Evolutionary conservation across 2,113 vertebrate species (phyloP).

Genomic region (Pelvicachromis taeniatus): DNA sequence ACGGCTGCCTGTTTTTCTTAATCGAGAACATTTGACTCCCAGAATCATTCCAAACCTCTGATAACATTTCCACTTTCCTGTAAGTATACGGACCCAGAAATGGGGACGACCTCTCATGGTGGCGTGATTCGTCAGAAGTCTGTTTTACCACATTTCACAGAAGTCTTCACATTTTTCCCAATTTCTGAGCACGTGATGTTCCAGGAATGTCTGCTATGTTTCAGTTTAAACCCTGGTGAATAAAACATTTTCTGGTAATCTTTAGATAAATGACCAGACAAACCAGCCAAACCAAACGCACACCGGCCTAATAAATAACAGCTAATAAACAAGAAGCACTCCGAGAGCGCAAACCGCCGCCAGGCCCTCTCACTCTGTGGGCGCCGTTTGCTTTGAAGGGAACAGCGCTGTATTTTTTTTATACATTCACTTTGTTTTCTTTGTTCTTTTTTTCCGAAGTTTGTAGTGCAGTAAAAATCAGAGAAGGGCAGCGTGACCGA

Average conservation of each 20-base stretch:
- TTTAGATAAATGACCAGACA: not conserved
- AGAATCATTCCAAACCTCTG: not conserved
- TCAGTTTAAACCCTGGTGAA: rapidly evolving
- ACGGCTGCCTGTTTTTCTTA: not conserved
- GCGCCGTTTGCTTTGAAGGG: rapidly evolving
- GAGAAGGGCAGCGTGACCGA: not conserved
- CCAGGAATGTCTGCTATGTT: not conserved
- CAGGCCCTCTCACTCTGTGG: not conserved
- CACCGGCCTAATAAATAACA: not conserved
- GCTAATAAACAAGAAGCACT: not conserved
- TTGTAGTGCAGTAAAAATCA: not conserved
- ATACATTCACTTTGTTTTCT: not conserved
- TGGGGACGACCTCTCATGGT: not conserved
- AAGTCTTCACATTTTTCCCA: not conserved
- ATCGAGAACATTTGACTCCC: not conserved
- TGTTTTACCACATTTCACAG: not conserved
- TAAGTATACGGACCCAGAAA: not conserved
- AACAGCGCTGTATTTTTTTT: not conserved
- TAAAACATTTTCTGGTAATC: not conserved
- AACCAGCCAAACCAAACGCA: rapidly evolving
- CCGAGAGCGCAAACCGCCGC: rapidly evolving
- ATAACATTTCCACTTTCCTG: not conserved
- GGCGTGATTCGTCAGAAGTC: not conserved
- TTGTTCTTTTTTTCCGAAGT: not conserved
- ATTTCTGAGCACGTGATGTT: not conserved